Conservation (phyloP, 2,113 vertebrate species). For the Pachyramphus minor region DNA sequence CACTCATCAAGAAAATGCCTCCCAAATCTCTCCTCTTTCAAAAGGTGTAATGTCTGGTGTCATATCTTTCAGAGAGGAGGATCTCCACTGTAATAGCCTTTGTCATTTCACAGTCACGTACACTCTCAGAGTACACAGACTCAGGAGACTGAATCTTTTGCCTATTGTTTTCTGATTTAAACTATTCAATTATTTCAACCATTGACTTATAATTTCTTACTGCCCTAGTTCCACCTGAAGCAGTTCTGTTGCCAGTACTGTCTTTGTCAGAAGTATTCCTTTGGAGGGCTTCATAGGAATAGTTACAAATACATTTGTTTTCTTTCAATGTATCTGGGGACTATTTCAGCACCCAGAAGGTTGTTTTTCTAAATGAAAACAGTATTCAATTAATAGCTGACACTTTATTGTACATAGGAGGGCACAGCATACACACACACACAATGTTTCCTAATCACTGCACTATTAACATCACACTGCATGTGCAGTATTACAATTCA, state of each 20-base stretch:
- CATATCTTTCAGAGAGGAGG: not conserved
- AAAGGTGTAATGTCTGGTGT: not conserved
- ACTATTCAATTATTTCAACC: not conserved
- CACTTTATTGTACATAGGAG: not conserved
- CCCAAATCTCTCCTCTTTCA: not conserved
- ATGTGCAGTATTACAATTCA: not conserved
- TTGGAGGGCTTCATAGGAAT: not conserved
- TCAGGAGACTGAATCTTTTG: not conserved
- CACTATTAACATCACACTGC: not conserved
- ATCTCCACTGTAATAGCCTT: not conserved
- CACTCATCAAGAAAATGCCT: not conserved
- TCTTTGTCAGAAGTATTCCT: not conserved
- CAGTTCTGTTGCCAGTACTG: not conserved
- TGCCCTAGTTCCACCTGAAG: slow-evolving; percentile 4
- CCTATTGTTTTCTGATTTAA: not conserved
- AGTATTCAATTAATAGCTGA: not conserved
- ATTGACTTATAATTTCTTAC: not conserved
- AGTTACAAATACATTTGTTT: not conserved
- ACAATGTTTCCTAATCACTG: not conserved
- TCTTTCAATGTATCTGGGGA: not conserved
- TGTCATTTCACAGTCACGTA: not conserved
- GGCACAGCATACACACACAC: not conserved
- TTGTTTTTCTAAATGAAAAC: not conserved
- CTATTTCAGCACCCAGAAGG: not conserved
- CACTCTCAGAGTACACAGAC: not conserved